Evolutionary conservation across 2,797 vertebrate species (phyloP).

Genomic region (Pangasius krempfi): DNA sequence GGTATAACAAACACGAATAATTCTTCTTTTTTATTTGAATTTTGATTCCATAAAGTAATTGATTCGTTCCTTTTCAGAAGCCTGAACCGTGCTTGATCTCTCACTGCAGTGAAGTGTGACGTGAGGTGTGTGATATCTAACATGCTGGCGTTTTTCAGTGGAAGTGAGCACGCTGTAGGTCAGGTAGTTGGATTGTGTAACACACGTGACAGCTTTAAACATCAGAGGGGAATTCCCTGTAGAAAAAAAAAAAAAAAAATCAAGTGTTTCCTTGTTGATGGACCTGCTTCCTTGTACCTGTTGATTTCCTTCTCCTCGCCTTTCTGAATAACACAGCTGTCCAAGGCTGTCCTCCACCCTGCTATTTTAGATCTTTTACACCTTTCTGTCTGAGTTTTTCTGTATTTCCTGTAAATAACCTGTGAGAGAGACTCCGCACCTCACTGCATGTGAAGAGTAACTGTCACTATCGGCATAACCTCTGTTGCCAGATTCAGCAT

Average conservation of each 20-base stretch:
- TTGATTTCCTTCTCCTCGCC: neutral
- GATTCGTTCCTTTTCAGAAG: neutral
- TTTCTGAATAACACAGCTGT: neutral
- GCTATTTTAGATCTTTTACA: neutral
- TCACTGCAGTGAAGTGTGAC: neutral
- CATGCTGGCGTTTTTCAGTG: neutral
- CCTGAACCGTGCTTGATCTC: neutral
- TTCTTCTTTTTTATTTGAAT: too few relatives aligned
- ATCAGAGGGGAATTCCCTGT: conserved; percentile 20
- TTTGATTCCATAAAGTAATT: too few relatives aligned
- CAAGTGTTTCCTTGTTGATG: neutral
- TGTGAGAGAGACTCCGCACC: neutral
- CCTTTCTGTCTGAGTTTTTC: neutral
- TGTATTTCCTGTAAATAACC: too few relatives aligned
- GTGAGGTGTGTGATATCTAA: neutral
- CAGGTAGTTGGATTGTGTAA: neutral
- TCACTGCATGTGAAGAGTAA: neutral
- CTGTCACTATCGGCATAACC: neutral
- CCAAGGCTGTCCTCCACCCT: neutral
- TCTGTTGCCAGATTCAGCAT: neutral
- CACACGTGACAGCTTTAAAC: neutral
- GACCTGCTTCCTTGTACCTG: conserved; percentile 18
- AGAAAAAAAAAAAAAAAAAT: too few relatives aligned
- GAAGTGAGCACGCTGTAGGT: neutral
- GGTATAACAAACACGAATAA: too few relatives aligned